Evolutionary conservation across 2,797 vertebrate genomes (phyloP), one percentile per base, ranked within the genome.

Genomic region (Echiichthys vipera): DNA sequence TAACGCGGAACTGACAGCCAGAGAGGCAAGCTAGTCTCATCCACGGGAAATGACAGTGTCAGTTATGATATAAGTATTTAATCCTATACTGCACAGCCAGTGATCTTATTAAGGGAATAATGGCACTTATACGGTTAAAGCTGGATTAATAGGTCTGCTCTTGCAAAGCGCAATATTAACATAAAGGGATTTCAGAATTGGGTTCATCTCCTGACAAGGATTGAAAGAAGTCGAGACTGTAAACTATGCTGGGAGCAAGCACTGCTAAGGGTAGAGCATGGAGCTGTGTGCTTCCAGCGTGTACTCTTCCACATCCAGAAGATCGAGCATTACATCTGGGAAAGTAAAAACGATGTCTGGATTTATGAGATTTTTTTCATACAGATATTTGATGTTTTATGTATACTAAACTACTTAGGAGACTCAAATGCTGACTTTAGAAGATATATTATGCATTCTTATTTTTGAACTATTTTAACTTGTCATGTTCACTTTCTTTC

Each of bases 21-120:
- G 84, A 89, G 89, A 90, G 76, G 88, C 79, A 84, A 88, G 86
- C 86, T 69, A 76, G 89, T 84, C 87, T 89, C 88, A 91, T 93
- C 91, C 88, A 56, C 80, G 53, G 92, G 90, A 94, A 94, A 92
- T 93, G 89, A 94, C 91, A 91, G 90, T 84, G 92, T 92, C 91
- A 92, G 93, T 94, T 94, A 93, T 92, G 92, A 93, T 95, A 91
- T 93, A 94, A 95, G 93, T 92, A 92, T 93, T 94, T 95, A 95
- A 95, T 95, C 95, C 94, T 87, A 90, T 94, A 93, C 91, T 88
- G 93, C 93, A 91, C 92, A 95, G 91, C 91, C 94, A 88, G 86
- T 95, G 94, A 95, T 95, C 94, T 94, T 95, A 95, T 95, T 95
- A 95, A 91, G 92, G 93, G 92, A 94, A 95, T 95, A 95, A 95